Evolutionary conservation across 2,888 invertebrate species (phyloP).

Genomic region (Unio delphinus): DNA sequence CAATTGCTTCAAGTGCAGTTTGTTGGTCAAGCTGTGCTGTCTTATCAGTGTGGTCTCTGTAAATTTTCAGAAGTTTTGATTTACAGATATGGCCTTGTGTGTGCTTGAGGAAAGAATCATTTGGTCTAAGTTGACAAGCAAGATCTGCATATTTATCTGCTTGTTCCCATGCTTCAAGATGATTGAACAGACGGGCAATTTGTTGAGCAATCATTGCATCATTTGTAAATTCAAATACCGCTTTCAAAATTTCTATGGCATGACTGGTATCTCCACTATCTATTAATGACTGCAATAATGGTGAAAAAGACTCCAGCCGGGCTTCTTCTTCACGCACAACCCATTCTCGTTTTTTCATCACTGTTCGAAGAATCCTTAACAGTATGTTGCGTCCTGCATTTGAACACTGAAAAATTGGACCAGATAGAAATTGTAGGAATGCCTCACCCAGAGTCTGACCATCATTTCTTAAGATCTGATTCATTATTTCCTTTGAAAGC

Average conservation of each 20-base stretch:
- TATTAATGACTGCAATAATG: conserved; percentile 24
- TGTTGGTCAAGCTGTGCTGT: background rate
- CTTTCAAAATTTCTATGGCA: conserved; percentile 19
- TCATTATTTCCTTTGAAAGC: conserved; percentile 11
- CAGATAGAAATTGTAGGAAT: background rate
- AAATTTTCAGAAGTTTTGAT: conserved; percentile 1
- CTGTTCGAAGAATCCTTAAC: background rate
- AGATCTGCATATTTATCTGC: conserved; percentile 29
- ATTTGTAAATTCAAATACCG: conserved; percentile 19
- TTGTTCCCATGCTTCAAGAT: conserved; percentile 26
- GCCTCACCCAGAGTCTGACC: conserved; percentile 1
- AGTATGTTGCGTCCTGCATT: background rate
- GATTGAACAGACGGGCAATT: conserved; percentile 34
- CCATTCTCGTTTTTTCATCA: conserved; percentile 8
- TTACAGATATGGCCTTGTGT: conserved; percentile 27
- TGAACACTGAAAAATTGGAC: background rate
- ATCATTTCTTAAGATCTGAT: conserved; percentile 1
- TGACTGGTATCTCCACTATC: conserved; percentile 22
- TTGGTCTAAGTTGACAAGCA: conserved; percentile 17
- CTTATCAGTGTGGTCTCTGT: conserved; percentile 7
- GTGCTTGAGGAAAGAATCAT: conserved; percentile 26
- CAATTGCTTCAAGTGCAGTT: no score
- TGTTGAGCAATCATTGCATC: conserved; percentile 36
- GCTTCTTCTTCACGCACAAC: background rate
- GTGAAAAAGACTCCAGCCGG: conserved; percentile 19